Percentiles rank a stretch among this genome's conserved stretches.
These are phyloP conservation scores for Acleris laterana DNA, from an alignment of 2,888 invertebrate species.

Conservation along the genomic window DNA sequence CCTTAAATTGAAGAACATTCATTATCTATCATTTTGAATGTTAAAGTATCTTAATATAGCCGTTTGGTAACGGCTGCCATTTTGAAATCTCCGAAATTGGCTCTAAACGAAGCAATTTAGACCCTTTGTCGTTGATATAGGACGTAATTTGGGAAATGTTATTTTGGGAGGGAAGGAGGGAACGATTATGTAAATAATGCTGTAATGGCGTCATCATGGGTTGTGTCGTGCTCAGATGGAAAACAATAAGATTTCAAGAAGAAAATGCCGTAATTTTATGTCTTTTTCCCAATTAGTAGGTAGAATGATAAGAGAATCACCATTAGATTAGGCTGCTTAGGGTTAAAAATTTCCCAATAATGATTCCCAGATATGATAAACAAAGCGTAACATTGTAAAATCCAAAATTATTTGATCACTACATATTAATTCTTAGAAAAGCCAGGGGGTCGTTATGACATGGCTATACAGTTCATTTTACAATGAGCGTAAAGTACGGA, in stretches of 20 bases:
- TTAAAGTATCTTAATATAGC: conserved; percentile 58
- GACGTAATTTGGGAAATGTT: conserved; percentile 43
- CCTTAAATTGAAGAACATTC: conserved; percentile 43
- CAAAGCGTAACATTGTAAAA: no score
- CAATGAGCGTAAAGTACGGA: no score
- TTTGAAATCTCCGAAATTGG: conserved; percentile 45
- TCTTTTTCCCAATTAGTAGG: not conserved
- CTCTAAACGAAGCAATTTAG: conserved; percentile 38
- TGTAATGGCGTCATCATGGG: conserved; percentile 70
- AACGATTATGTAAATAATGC: conserved; percentile 73
- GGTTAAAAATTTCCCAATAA: no score
- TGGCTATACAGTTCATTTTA: no score
- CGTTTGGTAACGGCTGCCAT: conserved; percentile 51
- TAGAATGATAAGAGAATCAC: not conserved
- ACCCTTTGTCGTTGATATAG: conserved; percentile 41
- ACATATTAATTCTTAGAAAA: no score
- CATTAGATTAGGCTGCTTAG: no score
- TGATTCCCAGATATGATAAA: no score
- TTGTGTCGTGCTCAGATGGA: conserved; percentile 49
- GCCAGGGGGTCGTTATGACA: no score
- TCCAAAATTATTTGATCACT: no score
- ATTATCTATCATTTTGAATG: conserved; percentile 59
- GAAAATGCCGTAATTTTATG: not conserved
- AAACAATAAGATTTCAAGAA: conserved; percentile 32
- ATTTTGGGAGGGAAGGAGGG: conserved; percentile 46